phyloP scores from a whole-genome alignment of 1,140 invertebrate genomes.

The Oedothorax gibbosus region DNA sequence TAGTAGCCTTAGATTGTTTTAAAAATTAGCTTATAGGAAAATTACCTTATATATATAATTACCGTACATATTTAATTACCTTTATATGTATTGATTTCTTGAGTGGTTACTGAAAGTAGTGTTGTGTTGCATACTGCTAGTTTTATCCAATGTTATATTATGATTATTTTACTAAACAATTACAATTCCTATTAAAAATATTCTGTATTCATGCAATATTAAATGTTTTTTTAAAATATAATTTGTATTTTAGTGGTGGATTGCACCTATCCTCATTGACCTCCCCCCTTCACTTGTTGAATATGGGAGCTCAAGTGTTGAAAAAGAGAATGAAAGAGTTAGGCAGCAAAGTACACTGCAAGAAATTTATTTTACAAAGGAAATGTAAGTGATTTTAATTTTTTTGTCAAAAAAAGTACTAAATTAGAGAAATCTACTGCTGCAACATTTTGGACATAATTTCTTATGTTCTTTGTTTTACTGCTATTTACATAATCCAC shows the following conservation, averaged over 20 bases:
- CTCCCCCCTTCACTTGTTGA: conserved; percentile 75
- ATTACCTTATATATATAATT: too few relatives aligned
- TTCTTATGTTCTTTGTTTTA: too few relatives aligned
- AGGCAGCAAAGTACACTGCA: conserved; percentile 85
- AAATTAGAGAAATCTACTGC: neutral
- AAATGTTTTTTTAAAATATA: neutral
- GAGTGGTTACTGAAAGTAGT: neutral
- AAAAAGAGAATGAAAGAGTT: conserved; percentile 86
- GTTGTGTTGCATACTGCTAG: too few relatives aligned
- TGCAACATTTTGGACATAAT: neutral
- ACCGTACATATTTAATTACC: too few relatives aligned
- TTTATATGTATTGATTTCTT: neutral
- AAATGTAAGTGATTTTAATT: conserved; percentile 73
- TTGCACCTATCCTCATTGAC: conserved; percentile 77
- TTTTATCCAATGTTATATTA: too few relatives aligned
- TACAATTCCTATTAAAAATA: neutral
- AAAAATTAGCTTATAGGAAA: too few relatives aligned
- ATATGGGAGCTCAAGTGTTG: conserved; percentile 83
- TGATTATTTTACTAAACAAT: too few relatives aligned
- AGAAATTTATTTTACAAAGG: conserved; percentile 82
- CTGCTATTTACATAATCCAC: neutral
- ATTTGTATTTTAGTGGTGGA: conserved; percentile 72
- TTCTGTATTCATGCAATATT: neutral
- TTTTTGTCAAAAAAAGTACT: neutral
- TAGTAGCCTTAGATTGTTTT: too few relatives aligned